Evolutionary conservation across 2,113 vertebrate species (phyloP).

Genomic region (Columbina picui): DNA sequence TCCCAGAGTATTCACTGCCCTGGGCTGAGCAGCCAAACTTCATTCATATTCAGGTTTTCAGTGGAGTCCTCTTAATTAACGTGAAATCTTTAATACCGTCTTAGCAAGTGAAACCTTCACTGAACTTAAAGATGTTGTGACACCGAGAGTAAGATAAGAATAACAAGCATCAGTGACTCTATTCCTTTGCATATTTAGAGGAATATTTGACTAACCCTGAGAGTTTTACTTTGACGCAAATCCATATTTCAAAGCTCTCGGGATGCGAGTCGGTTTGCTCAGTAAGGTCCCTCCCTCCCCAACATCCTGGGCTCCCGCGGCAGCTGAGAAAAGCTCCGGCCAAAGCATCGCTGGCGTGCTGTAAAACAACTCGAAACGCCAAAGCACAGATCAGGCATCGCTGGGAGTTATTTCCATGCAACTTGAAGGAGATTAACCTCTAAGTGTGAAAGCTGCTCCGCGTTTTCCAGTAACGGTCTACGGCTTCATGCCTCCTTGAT

Average conservation of each 20-base stretch:
- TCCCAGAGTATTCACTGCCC: conserved; percentile 3
- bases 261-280: not conserved
- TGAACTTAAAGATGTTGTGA: conserved; percentile 61
- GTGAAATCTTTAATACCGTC: conserved; percentile 56
- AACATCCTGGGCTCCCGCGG: not conserved
- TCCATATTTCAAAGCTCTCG: conserved; percentile 10
- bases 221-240: conserved; percentile 48
- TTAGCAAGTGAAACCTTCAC: conserved; percentile 57
- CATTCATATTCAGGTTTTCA: conserved; percentile 48
- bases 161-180: conserved; percentile 60
- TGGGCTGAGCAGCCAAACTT: conserved; percentile 22
- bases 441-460: conserved; percentile 13
- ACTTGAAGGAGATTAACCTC: conserved; percentile 19
- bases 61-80: conserved; percentile 57
- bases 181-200: conserved; percentile 52
- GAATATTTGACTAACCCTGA: conserved; percentile 40
- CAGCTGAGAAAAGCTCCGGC: not conserved
- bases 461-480: not conserved
- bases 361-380: not conserved
- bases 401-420: not conserved
- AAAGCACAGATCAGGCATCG: not conserved
- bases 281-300: not conserved
- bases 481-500: not conserved
- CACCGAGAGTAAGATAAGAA: conserved; percentile 49
- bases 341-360: not conserved